Percentiles rank a stretch among this genome's conserved stretches.
These are phyloP conservation scores for Anguilla japonica DNA, from an alignment of 2,113 vertebrate genomes.

Conservation along the genomic window DNA sequence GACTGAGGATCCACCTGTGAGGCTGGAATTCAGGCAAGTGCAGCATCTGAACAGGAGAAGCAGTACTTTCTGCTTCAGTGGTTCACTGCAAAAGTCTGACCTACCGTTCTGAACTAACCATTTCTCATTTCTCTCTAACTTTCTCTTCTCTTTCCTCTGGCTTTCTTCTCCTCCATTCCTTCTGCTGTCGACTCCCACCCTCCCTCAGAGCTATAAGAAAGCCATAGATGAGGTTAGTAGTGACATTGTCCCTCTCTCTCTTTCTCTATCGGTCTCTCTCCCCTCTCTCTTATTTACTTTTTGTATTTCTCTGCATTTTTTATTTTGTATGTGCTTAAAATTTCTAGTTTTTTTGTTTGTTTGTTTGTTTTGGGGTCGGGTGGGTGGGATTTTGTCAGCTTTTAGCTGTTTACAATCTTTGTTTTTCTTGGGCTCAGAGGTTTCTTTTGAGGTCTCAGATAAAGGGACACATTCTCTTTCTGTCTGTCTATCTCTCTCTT, in stretches of 20 bases:
- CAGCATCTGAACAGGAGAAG: neutral
- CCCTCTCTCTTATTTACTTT: too few relatives aligned
- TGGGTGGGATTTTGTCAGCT: too few relatives aligned
- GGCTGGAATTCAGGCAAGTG: neutral
- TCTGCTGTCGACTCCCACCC: constrained; percentile 73
- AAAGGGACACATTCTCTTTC: neutral
- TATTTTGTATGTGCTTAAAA: too few relatives aligned
- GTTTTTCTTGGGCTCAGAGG: too few relatives aligned
- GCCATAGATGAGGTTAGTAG: constrained; percentile 97
- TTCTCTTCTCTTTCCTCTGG: constrained; percentile 62
- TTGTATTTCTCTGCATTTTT: too few relatives aligned
- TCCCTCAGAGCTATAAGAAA: constrained; percentile 94
- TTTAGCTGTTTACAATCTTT: too few relatives aligned
- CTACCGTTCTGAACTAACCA: constrained; percentile 64
- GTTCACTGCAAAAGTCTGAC: constrained; percentile 3
- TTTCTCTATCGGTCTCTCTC: constrained; percentile 21
- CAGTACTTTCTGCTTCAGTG: neutral
- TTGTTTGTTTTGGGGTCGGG: too few relatives aligned
- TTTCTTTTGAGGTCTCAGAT: too few relatives aligned
- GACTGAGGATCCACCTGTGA: neutral
- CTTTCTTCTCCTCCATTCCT: constrained; percentile 69
- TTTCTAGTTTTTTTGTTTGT: too few relatives aligned
- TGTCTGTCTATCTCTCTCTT: neutral
- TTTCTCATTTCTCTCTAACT: constrained; percentile 69
- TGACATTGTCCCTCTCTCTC: constrained; percentile 51